These are phyloP conservation scores for Diacarnus erythraeanus DNA, from an alignment of 37 sponge, comb jelly and placozoan genomes.

Conservation along the genomic window DNA sequence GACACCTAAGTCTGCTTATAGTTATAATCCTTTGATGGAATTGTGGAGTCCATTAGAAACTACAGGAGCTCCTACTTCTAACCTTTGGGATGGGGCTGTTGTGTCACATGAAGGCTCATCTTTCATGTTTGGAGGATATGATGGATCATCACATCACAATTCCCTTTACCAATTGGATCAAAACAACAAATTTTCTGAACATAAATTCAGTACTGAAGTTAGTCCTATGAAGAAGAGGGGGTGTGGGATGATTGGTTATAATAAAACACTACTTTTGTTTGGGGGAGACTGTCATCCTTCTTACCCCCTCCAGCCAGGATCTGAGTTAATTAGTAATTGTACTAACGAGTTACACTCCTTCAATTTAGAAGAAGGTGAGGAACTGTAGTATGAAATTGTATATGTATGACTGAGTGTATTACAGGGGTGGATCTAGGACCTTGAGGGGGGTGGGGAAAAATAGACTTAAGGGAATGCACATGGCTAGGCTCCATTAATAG, in stretches of 20 bases:
- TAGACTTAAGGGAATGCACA: too few species aligned
- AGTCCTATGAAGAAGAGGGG: background rate
- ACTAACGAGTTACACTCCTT: background rate
- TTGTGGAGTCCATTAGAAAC: background rate
- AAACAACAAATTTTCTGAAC: background rate
- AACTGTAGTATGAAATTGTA: too few species aligned
- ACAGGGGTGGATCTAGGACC: too few species aligned
- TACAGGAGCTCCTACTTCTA: background rate
- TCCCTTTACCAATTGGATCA: background rate
- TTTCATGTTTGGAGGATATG: background rate
- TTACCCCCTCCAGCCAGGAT: too few species aligned
- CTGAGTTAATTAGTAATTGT: too few species aligned
- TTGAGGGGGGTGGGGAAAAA: too few species aligned
- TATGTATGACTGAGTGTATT: background rate
- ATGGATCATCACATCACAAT: background rate
- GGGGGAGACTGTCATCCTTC: background rate
- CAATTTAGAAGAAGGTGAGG: background rate
- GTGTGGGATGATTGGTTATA: background rate
- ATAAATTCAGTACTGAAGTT: background rate
- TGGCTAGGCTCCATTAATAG: too few species aligned
- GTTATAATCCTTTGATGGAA: background rate
- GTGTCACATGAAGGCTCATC: background rate
- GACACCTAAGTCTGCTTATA: too few species aligned
- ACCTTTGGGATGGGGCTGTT: background rate
- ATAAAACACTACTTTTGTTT: too few species aligned